Evolutionary conservation across 2,888 invertebrate species (phyloP).

Genomic region (Maniola hyperantus): DNA sequence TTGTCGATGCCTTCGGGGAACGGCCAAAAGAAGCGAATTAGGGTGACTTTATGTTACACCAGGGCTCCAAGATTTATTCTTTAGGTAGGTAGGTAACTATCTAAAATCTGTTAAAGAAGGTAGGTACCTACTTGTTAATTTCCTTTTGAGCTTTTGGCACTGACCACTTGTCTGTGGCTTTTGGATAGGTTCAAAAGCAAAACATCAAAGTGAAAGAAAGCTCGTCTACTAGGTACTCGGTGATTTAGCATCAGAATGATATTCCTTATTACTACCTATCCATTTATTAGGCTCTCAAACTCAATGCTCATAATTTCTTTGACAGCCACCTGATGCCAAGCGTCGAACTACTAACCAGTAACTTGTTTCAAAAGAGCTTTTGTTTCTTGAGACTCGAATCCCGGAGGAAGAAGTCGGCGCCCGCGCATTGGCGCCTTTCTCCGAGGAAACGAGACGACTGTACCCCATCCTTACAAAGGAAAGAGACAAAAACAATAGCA

Average conservation of each 20-base stretch:
- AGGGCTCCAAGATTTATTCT: no score
- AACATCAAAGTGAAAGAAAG: no score
- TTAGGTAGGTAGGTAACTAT: no score
- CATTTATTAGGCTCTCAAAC: constrained; percentile 59
- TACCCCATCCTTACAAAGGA: constrained; percentile 46
- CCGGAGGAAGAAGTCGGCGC: constrained; percentile 78
- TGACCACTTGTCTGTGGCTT: no score
- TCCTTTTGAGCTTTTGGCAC: no score
- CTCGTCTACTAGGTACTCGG: no score
- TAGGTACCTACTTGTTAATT: no score
- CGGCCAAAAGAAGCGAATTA: background rate
- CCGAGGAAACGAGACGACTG: constrained; percentile 56
- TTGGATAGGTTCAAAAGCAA: background rate
- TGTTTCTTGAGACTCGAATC: constrained; percentile 65
- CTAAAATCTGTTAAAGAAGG: no score
- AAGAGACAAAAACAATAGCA: constrained; percentile 67
- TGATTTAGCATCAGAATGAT: background rate
- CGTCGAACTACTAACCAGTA: constrained; percentile 56
- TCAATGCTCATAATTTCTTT: constrained; percentile 56
- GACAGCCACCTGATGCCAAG: constrained; percentile 65
- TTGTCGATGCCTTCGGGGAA: background rate
- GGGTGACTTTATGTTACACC: background rate
- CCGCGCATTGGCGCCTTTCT: constrained; percentile 80
- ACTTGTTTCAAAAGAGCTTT: constrained; percentile 77
- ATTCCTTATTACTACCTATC: constrained; percentile 25